Evolutionary conservation across 2,888 invertebrate species (phyloP).

Genomic region (Eupeodes luniger): DNA sequence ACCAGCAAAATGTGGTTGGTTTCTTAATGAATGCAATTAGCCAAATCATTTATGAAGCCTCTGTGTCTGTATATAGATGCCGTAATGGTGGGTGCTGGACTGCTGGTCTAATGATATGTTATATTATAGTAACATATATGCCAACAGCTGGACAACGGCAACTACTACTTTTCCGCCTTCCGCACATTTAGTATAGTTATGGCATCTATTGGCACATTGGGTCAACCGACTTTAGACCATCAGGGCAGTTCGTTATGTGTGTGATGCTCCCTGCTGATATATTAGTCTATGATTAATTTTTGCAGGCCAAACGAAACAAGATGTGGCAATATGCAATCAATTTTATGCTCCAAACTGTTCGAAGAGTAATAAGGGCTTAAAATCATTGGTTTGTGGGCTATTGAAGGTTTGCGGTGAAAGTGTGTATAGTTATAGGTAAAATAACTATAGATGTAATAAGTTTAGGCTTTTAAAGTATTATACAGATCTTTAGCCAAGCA

Average conservation of each 20-base stretch:
- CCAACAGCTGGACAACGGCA: constrained; percentile 36
- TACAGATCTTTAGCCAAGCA: too few relatives aligned
- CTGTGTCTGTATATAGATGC: constrained; percentile 30
- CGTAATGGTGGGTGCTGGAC: constrained; percentile 6
- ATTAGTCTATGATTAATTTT: constrained; percentile 70
- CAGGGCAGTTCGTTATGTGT: constrained; percentile 46
- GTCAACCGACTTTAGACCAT: constrained; percentile 64
- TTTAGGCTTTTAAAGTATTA: too few relatives aligned
- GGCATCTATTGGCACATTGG: constrained; percentile 55
- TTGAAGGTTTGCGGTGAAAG: not conserved
- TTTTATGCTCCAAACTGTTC: constrained; percentile 6
- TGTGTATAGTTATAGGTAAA: not conserved
- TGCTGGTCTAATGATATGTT: not conserved
- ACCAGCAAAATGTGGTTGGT: constrained; percentile 69
- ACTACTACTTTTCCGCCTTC: constrained; percentile 5
- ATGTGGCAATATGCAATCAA: constrained; percentile 43
- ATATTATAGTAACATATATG: not conserved
- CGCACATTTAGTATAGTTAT: not conserved
- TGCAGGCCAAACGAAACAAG: constrained; percentile 36
- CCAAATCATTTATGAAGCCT: constrained; percentile 74
- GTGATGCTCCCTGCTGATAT: constrained; percentile 52
- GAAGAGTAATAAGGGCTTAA: constrained; percentile 8
- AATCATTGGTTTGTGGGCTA: constrained; percentile 10
- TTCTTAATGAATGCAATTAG: constrained; percentile 76
- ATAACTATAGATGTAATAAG: too few relatives aligned